phyloP scores from a whole-genome alignment of 2,113 vertebrate genomes.

The Falco punctatus region DNA sequence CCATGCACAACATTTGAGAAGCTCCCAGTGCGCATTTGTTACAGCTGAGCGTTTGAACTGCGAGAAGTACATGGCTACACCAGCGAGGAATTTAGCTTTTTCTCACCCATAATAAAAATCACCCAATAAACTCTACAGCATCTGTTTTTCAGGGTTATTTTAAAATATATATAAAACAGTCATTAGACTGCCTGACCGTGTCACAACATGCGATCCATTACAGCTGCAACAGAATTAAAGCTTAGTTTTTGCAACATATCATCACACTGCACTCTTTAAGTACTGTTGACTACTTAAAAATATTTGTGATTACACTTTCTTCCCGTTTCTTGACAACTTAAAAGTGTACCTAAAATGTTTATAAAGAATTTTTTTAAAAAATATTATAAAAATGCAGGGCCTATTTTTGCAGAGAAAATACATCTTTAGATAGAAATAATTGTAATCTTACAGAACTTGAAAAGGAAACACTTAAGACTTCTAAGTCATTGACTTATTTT shows the following conservation, averaged over 20 bases:
- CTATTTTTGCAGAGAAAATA: not conserved
- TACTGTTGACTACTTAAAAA: not conserved
- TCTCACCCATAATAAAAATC: not conserved
- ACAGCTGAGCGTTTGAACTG: not conserved
- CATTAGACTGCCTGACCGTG: not conserved
- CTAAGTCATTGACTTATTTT: conserved; percentile 34
- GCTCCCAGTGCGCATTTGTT: not conserved
- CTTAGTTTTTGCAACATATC: not conserved
- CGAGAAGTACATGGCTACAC: not conserved
- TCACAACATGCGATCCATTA: not conserved
- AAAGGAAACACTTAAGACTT: conserved; percentile 21
- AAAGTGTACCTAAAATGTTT: not conserved
- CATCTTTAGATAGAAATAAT: not conserved
- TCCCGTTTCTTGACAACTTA: not conserved
- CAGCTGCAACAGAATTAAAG: not conserved
- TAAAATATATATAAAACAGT: not conserved
- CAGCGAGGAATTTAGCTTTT: not conserved
- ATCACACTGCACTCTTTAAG: not conserved
- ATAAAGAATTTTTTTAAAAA: not conserved
- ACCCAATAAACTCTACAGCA: not conserved
- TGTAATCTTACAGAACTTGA: not conserved
- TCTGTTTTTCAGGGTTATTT: not conserved
- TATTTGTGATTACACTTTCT: not conserved
- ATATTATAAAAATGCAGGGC: not conserved
- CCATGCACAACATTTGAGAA: not conserved